Evolutionary conservation across 2,797 vertebrate species (phyloP).

Genomic region (Mionectes olivaceus): DNA sequence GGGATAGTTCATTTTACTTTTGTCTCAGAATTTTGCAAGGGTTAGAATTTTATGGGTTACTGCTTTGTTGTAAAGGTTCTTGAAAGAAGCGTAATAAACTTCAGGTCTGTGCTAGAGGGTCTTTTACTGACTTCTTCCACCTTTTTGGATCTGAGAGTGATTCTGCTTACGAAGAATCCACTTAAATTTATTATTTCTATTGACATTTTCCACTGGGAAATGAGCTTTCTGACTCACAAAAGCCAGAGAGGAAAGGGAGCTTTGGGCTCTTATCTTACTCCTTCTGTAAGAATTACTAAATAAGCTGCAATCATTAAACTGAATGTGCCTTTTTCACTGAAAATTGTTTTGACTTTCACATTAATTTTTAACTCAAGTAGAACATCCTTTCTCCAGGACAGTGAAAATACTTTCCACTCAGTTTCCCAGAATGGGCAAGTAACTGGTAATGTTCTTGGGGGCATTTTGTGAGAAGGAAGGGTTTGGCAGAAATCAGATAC

Average conservation of each 20-base stretch:
- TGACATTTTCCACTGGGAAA: constrained; percentile 32
- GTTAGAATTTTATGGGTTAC: not conserved
- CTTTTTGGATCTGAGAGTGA: not conserved
- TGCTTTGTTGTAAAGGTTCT: not conserved
- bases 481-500: not conserved
- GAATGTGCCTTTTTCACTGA: not conserved
- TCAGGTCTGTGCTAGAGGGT: not conserved
- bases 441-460: not conserved
- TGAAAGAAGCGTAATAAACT: not conserved
- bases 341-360: constrained; percentile 37
- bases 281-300: constrained; percentile 47
- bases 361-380: not conserved
- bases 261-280: not conserved
- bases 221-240: not conserved
- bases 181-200: constrained; percentile 28
- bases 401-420: not conserved
- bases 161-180: not conserved
- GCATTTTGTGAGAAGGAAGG: not conserved
- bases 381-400: not conserved
- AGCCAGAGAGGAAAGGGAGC: not conserved
- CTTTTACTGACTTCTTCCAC: not conserved
- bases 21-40: not conserved
- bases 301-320: not conserved
- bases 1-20: not conserved
- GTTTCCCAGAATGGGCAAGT: not conserved